phyloP scores from a whole-genome alignment of 2,797 vertebrate species.

The Hoplostethus atlanticus region DNA sequence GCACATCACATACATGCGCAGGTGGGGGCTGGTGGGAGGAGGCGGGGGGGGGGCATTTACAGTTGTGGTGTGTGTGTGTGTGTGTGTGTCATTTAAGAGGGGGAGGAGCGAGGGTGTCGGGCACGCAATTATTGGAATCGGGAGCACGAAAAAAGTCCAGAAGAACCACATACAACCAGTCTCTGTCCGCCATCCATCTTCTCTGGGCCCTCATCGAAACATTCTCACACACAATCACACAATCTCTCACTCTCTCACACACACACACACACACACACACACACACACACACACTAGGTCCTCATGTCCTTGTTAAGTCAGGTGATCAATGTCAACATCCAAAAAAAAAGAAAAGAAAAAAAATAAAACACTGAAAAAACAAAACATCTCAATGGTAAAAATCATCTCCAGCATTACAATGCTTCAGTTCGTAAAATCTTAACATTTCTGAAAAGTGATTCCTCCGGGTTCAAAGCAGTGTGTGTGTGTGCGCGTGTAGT shows the following conservation, averaged over 20 bases:
- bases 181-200: constrained; percentile 69
- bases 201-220: constrained; percentile 62
- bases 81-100: constrained; percentile 51
- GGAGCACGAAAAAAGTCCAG: constrained; percentile 66
- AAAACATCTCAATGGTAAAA: constrained; percentile 79
- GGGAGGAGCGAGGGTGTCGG: constrained; percentile 64
- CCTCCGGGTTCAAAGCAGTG: constrained; percentile 76
- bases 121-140: constrained; percentile 65
- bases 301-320: constrained; percentile 78
- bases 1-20: constrained; percentile 75
- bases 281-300: constrained; percentile 66
- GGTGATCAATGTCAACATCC: constrained; percentile 77
- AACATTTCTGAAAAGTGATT: constrained; percentile 76
- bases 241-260: constrained; percentile 30
- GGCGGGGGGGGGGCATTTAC: neutral
- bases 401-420: constrained; percentile 78
- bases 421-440: constrained; percentile 79
- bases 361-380: constrained; percentile 33
- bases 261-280: constrained; percentile 40
- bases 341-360: constrained; percentile 69
- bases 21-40: constrained; percentile 47
- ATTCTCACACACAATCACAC: constrained; percentile 45
- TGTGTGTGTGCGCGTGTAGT: constrained; percentile 54
- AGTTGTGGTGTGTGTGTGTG: constrained; percentile 31
- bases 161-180: constrained; percentile 69